phyloP scores from a whole-genome alignment of 1,140 invertebrate species.

The Drosophila yakuba region DNA sequence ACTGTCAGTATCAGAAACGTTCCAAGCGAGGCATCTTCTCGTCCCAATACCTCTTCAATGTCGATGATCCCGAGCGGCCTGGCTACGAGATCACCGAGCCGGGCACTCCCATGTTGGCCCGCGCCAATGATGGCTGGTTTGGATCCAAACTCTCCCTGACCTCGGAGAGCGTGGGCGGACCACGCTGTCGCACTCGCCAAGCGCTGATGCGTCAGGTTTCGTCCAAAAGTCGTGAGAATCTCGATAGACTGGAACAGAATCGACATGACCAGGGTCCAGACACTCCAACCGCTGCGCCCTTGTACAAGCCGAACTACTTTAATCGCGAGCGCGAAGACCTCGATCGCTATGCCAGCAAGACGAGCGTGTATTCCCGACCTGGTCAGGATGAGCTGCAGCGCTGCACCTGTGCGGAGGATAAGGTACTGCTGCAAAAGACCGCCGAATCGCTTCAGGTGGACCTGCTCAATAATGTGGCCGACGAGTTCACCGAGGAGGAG shows the following conservation, averaged over 20 bases:
- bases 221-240: constrained; percentile 57
- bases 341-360: constrained; percentile 67
- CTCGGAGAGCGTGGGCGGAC: constrained; percentile 84
- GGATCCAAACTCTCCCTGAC: constrained; percentile 84
- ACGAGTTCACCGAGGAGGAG: constrained; percentile 56
- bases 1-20: constrained; percentile 67
- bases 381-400: constrained; percentile 48
- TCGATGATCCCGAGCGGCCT: constrained; percentile 87
- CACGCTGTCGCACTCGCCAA: constrained; percentile 85
- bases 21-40: constrained; percentile 86
- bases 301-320: constrained; percentile 83
- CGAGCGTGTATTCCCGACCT: constrained; percentile 65
- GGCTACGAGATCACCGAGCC: constrained; percentile 88
- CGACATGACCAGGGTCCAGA: constrained; percentile 16
- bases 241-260: constrained; percentile 42
- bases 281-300: not conserved
- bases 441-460: constrained; percentile 55
- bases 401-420: constrained; percentile 78
- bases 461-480: constrained; percentile 12
- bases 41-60: constrained; percentile 88
- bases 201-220: constrained; percentile 84
- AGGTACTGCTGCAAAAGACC: constrained; percentile 58
- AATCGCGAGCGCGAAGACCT: constrained; percentile 84
- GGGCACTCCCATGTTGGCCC: constrained; percentile 88
- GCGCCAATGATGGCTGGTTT: constrained; percentile 89